Evolutionary conservation across 1,140 invertebrate genomes (phyloP).

Genomic region (Bombus confusus): DNA sequence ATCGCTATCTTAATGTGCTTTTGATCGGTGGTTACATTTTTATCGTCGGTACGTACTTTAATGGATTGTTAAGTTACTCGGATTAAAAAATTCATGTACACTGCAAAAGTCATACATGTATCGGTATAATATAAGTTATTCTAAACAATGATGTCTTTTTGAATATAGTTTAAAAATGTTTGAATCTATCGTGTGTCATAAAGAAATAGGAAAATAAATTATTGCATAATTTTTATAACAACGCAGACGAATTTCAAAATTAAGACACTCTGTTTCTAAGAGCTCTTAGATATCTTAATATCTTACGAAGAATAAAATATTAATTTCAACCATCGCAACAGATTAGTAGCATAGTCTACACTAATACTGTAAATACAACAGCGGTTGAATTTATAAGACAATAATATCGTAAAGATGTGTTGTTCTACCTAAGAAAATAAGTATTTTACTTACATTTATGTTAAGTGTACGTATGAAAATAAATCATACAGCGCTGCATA

Average conservation of each 20-base stretch:
- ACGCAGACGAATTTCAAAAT: not conserved
- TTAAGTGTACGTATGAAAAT: not conserved
- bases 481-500: not conserved
- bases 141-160: not conserved
- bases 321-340: not conserved
- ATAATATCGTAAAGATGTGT: not conserved
- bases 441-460: no score
- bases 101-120: not conserved
- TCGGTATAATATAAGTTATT: not conserved
- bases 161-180: not conserved
- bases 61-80: not conserved
- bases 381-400: no score
- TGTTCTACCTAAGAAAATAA: no score
- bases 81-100: not conserved
- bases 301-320: no score
- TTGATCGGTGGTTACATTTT: constrained; percentile 13
- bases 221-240: not conserved
- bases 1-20: constrained; percentile 22
- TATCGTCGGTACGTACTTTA: not conserved
- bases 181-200: not conserved
- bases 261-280: not conserved
- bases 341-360: not conserved
- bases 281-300: no score
- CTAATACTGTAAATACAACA: not conserved
- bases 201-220: no score